Evolutionary conservation across 2,888 invertebrate species (phyloP), one percentile per base, ranked within the genome.

Genomic region (Cartodere bifasciata): DNA sequence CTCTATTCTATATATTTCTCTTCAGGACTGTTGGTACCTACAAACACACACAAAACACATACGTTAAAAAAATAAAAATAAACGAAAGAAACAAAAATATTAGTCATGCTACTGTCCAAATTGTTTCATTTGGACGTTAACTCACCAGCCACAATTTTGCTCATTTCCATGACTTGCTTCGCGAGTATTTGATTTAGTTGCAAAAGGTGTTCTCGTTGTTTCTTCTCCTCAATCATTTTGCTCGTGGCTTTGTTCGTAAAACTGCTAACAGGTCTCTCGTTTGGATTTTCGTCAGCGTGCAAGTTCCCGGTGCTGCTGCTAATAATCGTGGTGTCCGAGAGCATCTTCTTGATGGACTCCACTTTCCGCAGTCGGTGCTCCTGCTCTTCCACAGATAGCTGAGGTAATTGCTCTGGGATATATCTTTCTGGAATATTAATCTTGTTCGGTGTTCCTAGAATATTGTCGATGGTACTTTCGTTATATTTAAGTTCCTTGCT

Each of bases 81-180:
- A 17, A 27, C 15, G 13, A 31, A 7, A 20, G 12, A 28, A 6
- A n/a, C n/a, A n/a, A n/a, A n/a, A n/a, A n/a, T n/a, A n/a, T n/a
- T n/a, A 22, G 22, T 14, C 12, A 7, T 13, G 10, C 2, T 12
- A 30, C 25, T 16, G 14, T 13, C 16, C n/a, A 32, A 29, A 10
- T 24, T 29, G 2, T 23, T 24, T 17, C 16, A 28, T 21, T 28
- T 22, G 17, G 9, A 10, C 11, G 12, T 7, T 28, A 13, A 64
- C 72, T 68, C 72, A 91, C 91, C 91, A 63, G 92, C 91, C 48
- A 90, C 88, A 56, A 87, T 83, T 70, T 88, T 87, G 66, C 88
- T 90, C 72, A 86, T 87, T 64, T 87, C 85, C 70, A 88, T 91
- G 48, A 91, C 91, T 68, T 87, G 85, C 58, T 85, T 82, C 37